These are phyloP conservation scores for Leucophora obtusa DNA, from an alignment of 2,888 invertebrate species.

Conservation along the genomic window DNA sequence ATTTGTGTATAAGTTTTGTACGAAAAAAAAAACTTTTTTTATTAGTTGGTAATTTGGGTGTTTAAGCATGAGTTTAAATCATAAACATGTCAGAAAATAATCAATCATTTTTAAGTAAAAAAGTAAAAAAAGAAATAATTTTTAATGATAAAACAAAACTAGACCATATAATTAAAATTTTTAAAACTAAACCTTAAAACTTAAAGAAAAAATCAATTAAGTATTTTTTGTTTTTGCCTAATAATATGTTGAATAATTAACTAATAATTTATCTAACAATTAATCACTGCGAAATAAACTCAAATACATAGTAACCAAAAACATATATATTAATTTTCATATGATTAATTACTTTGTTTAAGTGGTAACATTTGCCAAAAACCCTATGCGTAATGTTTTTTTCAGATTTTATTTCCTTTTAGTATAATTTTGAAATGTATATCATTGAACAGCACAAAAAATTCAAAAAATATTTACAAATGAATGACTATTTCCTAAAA, in stretches of 20 bases:
- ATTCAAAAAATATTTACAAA: not conserved
- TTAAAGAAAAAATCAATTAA: too few species aligned
- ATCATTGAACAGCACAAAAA: slow-evolving; percentile 29
- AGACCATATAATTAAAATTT: slow-evolving; percentile 42
- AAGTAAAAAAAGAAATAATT: slow-evolving; percentile 8
- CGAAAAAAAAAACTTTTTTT: slow-evolving; percentile 17
- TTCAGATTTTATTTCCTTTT: slow-evolving; percentile 14
- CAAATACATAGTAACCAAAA: slow-evolving; percentile 2
- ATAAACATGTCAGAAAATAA: slow-evolving; percentile 52
- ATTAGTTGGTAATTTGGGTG: slow-evolving; percentile 49
- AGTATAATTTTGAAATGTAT: slow-evolving; percentile 10
- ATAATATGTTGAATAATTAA: slow-evolving; percentile 44
- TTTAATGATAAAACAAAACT: slow-evolving; percentile 14
- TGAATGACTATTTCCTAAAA: slow-evolving; percentile 34
- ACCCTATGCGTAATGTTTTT: slow-evolving; percentile 36
- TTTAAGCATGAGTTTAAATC: slow-evolving; percentile 55
- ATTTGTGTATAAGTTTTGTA: slow-evolving; percentile 17
- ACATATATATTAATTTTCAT: slow-evolving; percentile 40
- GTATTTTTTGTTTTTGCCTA: slow-evolving; percentile 4
- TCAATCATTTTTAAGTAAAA: slow-evolving; percentile 45
- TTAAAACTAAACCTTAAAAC: not conserved
- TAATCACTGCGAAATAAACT: slow-evolving; percentile 32
- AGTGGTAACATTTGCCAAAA: slow-evolving; percentile 34
- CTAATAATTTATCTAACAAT: slow-evolving; percentile 46
- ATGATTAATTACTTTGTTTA: slow-evolving; percentile 48